Conservation (phyloP, 2,888 invertebrate species). For the Caradrina clavipalpis region DNA sequence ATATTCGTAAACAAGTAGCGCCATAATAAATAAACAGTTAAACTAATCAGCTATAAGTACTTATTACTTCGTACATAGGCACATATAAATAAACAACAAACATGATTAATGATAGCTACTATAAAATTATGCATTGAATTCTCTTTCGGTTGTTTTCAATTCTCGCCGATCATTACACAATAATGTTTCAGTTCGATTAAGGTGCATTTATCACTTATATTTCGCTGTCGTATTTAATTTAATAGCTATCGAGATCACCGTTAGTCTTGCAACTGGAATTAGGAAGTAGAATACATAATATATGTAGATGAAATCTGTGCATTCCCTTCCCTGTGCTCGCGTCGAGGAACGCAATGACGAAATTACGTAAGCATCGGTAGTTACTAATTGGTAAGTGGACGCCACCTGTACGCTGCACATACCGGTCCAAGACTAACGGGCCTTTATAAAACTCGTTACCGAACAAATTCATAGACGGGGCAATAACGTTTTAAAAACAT, state of each 20-base stretch:
- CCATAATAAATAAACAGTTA: conserved; percentile 15
- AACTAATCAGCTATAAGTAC: conserved; percentile 18
- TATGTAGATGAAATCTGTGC: conserved; percentile 70
- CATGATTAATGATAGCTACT: conserved; percentile 58
- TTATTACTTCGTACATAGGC: conserved; percentile 3
- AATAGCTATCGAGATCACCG: conserved; percentile 75
- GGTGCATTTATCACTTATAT: conserved; percentile 77
- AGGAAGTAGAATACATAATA: conserved; percentile 58
- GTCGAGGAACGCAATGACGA: conserved; percentile 72
- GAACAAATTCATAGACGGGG: conserved; percentile 77
- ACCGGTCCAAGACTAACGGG: conserved; percentile 83
- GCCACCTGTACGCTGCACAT: conserved; percentile 72
- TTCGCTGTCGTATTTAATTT: conserved; percentile 79
- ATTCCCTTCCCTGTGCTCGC: conserved; percentile 51
- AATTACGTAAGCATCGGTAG: conserved; percentile 80
- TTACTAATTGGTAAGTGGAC: conserved; percentile 83
- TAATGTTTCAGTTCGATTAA: conserved; percentile 69
- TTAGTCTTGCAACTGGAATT: conserved; percentile 71
- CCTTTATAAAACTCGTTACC: conserved; percentile 81
- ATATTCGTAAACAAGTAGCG: neutral
- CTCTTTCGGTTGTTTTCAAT: conserved; percentile 68
- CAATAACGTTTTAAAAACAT: conserved; percentile 70
- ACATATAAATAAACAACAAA: conserved; percentile 40
- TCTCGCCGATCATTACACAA: conserved; percentile 73
- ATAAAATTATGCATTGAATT: conserved; percentile 70